Evolutionary conservation across 1,140 invertebrate genomes (phyloP), one percentile per base, ranked within the genome.

Genomic region (Eurosta solidaginis): DNA sequence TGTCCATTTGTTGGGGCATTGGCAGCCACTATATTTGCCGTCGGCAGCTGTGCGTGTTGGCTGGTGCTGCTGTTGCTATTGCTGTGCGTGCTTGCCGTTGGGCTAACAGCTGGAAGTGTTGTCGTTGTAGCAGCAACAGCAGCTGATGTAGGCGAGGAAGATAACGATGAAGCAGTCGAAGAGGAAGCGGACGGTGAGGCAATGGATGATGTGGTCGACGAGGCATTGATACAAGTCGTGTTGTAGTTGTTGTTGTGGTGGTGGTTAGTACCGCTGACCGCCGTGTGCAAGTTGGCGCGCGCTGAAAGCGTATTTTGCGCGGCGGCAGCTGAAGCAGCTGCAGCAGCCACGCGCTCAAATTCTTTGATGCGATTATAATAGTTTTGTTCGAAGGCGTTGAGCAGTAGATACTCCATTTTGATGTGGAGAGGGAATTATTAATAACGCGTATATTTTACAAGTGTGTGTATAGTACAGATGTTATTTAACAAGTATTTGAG

Each of bases 351-450:
- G 3, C 80, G 82, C 44, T 83, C 81, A 27, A 85, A 82, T 80
- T 84, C 83, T 80, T 83, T 84, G 22, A 83, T 83, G 44, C 79
- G 82, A 75, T 82, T 83, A 54, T 82, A 82, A 77, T 82, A 85
- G 27, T 80, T 82, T 54, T 85, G 81, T 80, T 84, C 84, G 33
- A 86, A 86, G 44, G 83, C 83, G 76, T 83, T 84, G 27, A 82
- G 79, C 74, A 83, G 80, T 40, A 85, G 78, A 77, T 84, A 85
- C 68, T 86, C 85, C 83, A 87, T 86, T 44, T 50, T 80, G 59
- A 10, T 5, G 2, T 29, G 4, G 54, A n/a, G n/a, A 1, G 12
- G 14, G 50, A 2, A 27, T 3, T 12, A 9, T 0, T 52, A 25
- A 25, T 4, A 22, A 22, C 1, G 25, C 27, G 50, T 29, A 25